Base-by-base conservation (phyloP, 1,140 invertebrate genomes). In the Bombus huntii region DNA sequence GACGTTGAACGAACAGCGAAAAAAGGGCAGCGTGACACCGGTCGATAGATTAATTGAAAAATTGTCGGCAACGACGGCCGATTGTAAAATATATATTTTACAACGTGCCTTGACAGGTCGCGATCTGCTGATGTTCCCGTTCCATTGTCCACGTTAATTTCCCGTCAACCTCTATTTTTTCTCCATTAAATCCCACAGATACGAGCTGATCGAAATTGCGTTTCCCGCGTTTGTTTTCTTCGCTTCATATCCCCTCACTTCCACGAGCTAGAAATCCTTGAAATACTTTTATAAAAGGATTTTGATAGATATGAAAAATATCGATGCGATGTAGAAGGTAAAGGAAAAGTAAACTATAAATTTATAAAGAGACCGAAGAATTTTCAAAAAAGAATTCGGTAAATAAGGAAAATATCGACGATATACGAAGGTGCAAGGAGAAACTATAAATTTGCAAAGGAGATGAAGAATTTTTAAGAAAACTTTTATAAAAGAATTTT, bases 1-100 rank as follows among this genome's bases (percentile, higher is more conserved):
- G 28, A 3, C 62, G 62, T 83, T 83, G 68, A 70, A 83, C 81
- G 72, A 57, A 31, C 73, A 42, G 10, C 18, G 39, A 31, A 10
- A 47, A 73, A 47, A 44, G 57, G 44, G 0, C 31, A 39, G 44
- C 44, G 73, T 22, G 74, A 68, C 73, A 77, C 68, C 44, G 73
- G 73, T 47, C 44, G 81, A 83, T 42, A n/a, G 73, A 83, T 83
- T 83, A 83, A 83, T 77, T 83, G 81, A 83, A 77, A 83, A 83
- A 83, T 83, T 59, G 81, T 9, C 39, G 22, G 22, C 34, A 9
- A 15, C 22, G 42, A 1, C 6, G 31, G 34, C n/a, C 62, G 59
- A 83, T 76, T 68, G 73, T 77, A 77, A 83, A 77, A 77, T 83
- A 83, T 83, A 77, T 28, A 75, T 82, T 82, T 66, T 75, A 68